These are phyloP conservation scores for Meles meles DNA, from an alignment of 2,113 vertebrate species.

Conservation along the genomic window DNA sequence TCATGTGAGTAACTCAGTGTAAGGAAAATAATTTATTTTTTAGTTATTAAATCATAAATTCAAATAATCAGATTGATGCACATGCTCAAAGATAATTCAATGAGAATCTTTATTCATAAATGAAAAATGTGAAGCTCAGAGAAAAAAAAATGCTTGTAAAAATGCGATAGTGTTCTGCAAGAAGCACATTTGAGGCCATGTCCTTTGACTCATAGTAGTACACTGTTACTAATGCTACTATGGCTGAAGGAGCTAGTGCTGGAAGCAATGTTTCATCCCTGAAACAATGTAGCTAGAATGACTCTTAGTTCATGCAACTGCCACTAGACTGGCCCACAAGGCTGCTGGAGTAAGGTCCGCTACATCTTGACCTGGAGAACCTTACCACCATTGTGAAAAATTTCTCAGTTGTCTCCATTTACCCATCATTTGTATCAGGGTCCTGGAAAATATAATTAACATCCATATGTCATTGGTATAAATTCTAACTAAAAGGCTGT, in stretches of 20 bases:
- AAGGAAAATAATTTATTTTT: background rate
- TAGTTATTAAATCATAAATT: background rate
- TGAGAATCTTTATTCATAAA: background rate
- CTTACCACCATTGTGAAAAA: background rate
- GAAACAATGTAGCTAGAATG: background rate
- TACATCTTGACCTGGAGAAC: background rate
- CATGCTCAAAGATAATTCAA: background rate
- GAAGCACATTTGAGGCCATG: background rate
- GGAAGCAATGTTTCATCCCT: accelerated
- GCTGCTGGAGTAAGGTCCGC: accelerated
- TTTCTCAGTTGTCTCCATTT: background rate
- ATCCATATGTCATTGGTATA: accelerated
- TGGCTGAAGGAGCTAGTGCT: background rate
- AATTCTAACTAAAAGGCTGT: background rate
- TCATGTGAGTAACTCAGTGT: background rate
- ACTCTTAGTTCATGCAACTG: accelerated
- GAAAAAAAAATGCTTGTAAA: background rate
- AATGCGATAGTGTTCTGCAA: background rate
- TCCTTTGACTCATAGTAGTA: background rate
- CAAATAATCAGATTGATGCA: background rate
- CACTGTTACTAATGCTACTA: background rate
- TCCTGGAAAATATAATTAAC: background rate
- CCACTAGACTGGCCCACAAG: accelerated
- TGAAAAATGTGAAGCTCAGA: background rate
- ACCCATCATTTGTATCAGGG: background rate